Evolutionary conservation across 2,888 invertebrate genomes (phyloP), one percentile per base, ranked within the genome.

Genomic region (Apodemia duryi): DNA sequence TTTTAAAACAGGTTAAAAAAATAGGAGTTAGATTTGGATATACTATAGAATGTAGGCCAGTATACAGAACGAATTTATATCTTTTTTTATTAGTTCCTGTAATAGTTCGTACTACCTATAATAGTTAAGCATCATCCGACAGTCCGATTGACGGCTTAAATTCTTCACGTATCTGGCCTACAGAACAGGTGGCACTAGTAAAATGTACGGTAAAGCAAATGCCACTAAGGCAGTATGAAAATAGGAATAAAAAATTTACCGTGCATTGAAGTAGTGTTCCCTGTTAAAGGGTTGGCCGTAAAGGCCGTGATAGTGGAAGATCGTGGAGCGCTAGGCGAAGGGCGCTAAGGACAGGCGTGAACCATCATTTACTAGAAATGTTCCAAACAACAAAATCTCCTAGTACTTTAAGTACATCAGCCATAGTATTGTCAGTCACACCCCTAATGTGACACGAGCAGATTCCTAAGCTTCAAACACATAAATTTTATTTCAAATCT

Each of bases 11-110:
- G 91, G 87, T 83, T 91, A 91, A 91, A 91, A 91, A 91, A 91
- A 91, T 90, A 91, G 91, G 90, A 90, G 84, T 86, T 88, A 88
- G 88, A 89, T 80, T 89, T 90, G 91, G 91, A 87, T 89, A 87
- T 84, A 85, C 80, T 84, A 85, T 78, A 81, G 81, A 74, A 70
- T 74, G 74, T 68, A 73, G 75, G 75, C 74, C 71, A 62, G 46
- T 57, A 65, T 62, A 66, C 66, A 11, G 61, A 51, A 51, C 61
- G 60, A 67, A 70, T 69, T 63, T 63, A 66, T 61, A 61, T 41
- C 46, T 41, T 52, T 32, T 46, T 35, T 49, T 51, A 72, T 70
- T 70, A 72, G 43, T 43, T 7, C 57, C 13, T 64, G 57, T 38
- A 29, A 9, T 32, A 51, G 41, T 29, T 63, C 46, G 13, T 29